phyloP scores from a whole-genome alignment of 2,888 invertebrate species.

The Lymantria monacha region DNA sequence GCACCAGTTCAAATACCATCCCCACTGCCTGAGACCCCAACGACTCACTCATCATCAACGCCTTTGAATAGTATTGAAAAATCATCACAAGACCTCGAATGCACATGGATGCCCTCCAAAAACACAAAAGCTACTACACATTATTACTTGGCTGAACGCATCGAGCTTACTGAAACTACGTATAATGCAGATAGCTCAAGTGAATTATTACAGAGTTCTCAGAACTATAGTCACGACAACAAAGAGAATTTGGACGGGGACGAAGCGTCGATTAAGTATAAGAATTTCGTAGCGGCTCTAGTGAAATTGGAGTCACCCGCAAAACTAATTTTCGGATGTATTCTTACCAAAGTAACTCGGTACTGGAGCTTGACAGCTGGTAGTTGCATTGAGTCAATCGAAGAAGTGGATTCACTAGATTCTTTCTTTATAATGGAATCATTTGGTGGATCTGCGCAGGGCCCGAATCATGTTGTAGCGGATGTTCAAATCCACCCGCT shows the following conservation, averaged over 20 bases:
- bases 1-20: not conserved
- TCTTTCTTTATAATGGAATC: conserved; percentile 57
- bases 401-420: conserved; percentile 61
- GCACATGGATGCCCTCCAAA: conserved; percentile 59
- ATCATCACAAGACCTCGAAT: conserved; percentile 35
- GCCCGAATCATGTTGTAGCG: conserved; percentile 38
- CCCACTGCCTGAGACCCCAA: not conserved
- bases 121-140: conserved; percentile 45
- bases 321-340: conserved; percentile 61
- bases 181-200: not conserved
- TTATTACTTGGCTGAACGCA: conserved; percentile 37
- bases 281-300: conserved; percentile 46
- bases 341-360: conserved; percentile 50
- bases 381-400: conserved; percentile 63
- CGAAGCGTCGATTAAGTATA: conserved; percentile 19
- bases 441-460: conserved; percentile 36
- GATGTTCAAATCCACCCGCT: conserved; percentile 58
- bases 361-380: conserved; percentile 65
- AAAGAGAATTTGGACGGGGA: conserved; percentile 22
- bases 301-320: conserved; percentile 50
- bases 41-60: not conserved
- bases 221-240: conserved; percentile 13
- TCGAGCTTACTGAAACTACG: not conserved
- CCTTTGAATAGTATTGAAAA: conserved; percentile 14
- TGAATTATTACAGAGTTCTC: not conserved